Conservation (phyloP, 2,113 vertebrate species). For the Cyprinodon tularosa region DNA sequence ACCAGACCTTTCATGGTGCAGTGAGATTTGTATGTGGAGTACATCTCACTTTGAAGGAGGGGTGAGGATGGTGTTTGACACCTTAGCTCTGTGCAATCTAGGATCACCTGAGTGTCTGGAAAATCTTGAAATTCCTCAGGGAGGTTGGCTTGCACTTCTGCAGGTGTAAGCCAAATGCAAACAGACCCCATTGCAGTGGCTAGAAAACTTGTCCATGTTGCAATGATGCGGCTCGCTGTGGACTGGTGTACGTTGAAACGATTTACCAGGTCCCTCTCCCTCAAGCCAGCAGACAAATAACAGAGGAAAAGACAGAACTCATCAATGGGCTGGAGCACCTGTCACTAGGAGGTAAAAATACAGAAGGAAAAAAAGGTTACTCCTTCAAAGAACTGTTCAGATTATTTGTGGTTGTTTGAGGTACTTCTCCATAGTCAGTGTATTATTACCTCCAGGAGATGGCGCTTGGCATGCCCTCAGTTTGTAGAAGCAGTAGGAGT, state of each 20-base stretch:
- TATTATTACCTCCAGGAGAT: too few species aligned
- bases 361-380: too few species aligned
- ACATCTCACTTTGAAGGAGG: neutral
- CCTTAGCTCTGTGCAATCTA: neutral
- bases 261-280: conserved; percentile 1
- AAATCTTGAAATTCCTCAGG: neutral
- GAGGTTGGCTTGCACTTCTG: neutral
- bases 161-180: neutral
- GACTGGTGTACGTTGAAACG: neutral
- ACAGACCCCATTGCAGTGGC: neutral
- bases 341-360: too few species aligned
- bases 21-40: neutral
- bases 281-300: neutral
- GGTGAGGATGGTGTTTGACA: conserved; percentile 1
- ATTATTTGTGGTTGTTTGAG: too few species aligned
- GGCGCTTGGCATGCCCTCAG: too few species aligned
- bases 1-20: conserved; percentile 7
- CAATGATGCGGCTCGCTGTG: neutral
- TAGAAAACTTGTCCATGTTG: neutral
- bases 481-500: too few species aligned
- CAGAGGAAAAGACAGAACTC: neutral
- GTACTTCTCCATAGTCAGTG: too few species aligned
- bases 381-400: too few species aligned
- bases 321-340: neutral
- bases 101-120: conserved; percentile 1